These are phyloP conservation scores for Pachymerium ferrugineum DNA, from an alignment of 2,888 invertebrate genomes.

Conservation along the genomic window DNA sequence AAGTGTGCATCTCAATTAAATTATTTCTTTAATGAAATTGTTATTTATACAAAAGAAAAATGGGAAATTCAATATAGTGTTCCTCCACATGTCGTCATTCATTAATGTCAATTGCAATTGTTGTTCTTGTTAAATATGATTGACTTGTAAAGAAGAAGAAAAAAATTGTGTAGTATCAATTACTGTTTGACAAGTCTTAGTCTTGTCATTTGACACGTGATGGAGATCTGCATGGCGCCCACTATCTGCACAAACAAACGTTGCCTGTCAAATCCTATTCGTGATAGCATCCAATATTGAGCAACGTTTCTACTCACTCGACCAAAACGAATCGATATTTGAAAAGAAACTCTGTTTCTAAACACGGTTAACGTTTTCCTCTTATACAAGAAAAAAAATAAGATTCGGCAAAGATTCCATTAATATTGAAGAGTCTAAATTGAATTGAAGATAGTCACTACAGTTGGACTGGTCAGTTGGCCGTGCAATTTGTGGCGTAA, in stretches of 20 bases:
- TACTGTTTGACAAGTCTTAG: slow-evolving; percentile 25
- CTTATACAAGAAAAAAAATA: neutral
- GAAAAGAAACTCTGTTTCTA: slow-evolving; percentile 10
- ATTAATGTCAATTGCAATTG: too few relatives aligned
- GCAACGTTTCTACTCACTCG: slow-evolving; percentile 20
- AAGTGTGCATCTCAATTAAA: too few relatives aligned
- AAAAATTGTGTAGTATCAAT: neutral
- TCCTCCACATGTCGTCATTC: too few relatives aligned
- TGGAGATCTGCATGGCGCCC: slow-evolving; percentile 21
- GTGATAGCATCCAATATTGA: slow-evolving; percentile 24
- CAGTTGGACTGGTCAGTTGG: slow-evolving; percentile 19
- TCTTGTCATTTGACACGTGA: slow-evolving; percentile 24
- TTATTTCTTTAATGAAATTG: too few relatives aligned
- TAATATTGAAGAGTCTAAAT: slow-evolving; percentile 5
- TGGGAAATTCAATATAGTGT: too few relatives aligned
- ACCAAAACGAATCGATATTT: slow-evolving; percentile 24
- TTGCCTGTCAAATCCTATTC: slow-evolving; percentile 23
- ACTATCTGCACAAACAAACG: slow-evolving; percentile 24
- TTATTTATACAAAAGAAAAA: too few relatives aligned
- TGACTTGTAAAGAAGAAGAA: neutral
- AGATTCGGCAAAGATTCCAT: neutral
- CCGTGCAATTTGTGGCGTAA: slow-evolving; percentile 16
- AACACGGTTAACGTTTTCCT: neutral
- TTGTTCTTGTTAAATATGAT: too few relatives aligned
- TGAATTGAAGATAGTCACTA: slow-evolving; percentile 23